Percentiles rank a stretch among this genome's conserved stretches.
phyloP scores from a whole-genome alignment of 2,797 vertebrate species.

The Pseudomugil gertrudae region DNA sequence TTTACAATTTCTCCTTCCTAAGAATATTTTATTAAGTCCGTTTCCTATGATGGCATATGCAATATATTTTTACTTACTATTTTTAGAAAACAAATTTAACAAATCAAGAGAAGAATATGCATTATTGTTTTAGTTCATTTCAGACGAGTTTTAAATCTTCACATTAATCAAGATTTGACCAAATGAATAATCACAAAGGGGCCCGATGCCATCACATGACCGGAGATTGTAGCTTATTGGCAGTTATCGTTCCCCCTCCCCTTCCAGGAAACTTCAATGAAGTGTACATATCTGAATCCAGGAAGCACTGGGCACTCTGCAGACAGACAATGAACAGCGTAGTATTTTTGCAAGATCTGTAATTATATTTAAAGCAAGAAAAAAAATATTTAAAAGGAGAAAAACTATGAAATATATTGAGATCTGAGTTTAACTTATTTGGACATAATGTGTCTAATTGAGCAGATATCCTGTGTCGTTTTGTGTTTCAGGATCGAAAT shows the following conservation, averaged over 20 bases:
- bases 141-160: constrained; percentile 53
- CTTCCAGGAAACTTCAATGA: constrained; percentile 45
- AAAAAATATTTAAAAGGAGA: constrained; percentile 80
- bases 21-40: constrained; percentile 83
- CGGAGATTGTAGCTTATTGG: constrained; percentile 17
- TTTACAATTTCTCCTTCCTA: constrained; percentile 73
- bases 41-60: constrained; percentile 82
- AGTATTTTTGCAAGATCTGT: constrained; percentile 78
- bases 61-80: constrained; percentile 85
- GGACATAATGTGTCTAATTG: constrained; percentile 72
- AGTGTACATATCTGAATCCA: constrained; percentile 74
- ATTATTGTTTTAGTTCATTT: constrained; percentile 60
- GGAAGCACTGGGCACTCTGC: constrained; percentile 73
- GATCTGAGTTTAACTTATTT: constrained; percentile 80
- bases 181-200: constrained; percentile 54
- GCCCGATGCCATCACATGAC: constrained; percentile 18
- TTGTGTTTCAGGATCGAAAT: constrained; percentile 60
- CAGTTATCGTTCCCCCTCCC: background rate
- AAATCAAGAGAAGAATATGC: constrained; percentile 49
- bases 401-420: constrained; percentile 72
- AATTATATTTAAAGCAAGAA: constrained; percentile 77
- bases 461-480: constrained; percentile 63
- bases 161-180: constrained; percentile 66
- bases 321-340: constrained; percentile 76
- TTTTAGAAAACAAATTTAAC: constrained; percentile 73